phyloP scores from a whole-genome alignment of 2,888 invertebrate species.

The Rhogogaster chlorosoma region DNA sequence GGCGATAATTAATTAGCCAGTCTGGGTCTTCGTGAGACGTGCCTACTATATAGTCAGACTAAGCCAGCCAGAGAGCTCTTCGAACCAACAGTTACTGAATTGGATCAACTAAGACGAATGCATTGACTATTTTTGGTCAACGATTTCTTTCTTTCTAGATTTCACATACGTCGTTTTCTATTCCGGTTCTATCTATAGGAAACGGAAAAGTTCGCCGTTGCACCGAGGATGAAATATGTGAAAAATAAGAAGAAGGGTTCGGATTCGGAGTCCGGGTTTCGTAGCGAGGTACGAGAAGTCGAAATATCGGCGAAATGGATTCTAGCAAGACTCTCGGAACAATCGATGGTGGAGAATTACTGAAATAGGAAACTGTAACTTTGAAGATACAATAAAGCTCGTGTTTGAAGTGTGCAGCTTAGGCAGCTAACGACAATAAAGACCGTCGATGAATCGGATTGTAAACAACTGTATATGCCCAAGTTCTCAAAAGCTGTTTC shows the following conservation, averaged over 20 bases:
- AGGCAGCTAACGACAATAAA: neutral
- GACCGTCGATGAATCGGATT: neutral
- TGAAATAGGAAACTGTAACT: neutral
- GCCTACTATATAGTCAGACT: conserved; percentile 26
- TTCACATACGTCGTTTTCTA: conserved; percentile 17
- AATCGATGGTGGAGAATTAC: neutral
- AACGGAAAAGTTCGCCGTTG: neutral
- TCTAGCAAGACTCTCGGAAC: neutral
- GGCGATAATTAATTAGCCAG: conserved; percentile 46
- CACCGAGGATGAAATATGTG: neutral
- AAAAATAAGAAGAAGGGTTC: neutral
- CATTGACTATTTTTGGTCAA: conserved; percentile 33
- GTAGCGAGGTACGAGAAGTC: neutral
- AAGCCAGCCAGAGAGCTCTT: conserved; percentile 5
- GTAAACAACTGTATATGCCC: neutral
- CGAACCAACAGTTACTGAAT: conserved; percentile 24
- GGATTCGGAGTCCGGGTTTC: neutral
- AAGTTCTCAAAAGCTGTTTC: neutral
- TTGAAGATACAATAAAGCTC: neutral
- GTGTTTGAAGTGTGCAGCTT: neutral
- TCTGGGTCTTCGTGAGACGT: conserved; percentile 29
- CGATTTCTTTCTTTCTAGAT: neutral
- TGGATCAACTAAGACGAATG: conserved; percentile 38
- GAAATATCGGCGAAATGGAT: neutral
- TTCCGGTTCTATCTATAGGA: neutral